These are phyloP conservation scores for Platichthys flesus DNA, from an alignment of 2,113 vertebrate species.

Conservation along the genomic window DNA sequence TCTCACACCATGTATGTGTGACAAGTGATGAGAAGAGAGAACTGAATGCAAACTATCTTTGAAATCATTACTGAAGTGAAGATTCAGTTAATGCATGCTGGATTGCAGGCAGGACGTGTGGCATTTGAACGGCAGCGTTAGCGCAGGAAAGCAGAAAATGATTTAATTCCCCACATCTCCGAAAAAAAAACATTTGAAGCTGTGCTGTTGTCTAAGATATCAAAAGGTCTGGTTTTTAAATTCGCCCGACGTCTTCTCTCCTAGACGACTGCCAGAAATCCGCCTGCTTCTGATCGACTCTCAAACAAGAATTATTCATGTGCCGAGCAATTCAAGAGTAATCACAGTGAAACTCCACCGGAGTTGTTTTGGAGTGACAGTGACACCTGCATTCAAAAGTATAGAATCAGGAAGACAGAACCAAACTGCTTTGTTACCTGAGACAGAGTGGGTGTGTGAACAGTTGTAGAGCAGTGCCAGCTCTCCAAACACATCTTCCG, in stretches of 20 bases:
- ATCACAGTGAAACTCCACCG: constrained; percentile 17
- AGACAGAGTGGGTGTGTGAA: constrained; percentile 76
- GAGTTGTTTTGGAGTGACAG: background rate
- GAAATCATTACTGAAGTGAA: constrained; percentile 3
- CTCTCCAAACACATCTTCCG: constrained; percentile 80
- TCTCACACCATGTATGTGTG: background rate
- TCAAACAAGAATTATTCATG: constrained; percentile 39
- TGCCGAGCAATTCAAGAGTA: background rate
- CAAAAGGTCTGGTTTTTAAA: constrained; percentile 60
- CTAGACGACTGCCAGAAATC: constrained; percentile 33
- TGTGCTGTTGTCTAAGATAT: constrained; percentile 9
- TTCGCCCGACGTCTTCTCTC: constrained; percentile 40
- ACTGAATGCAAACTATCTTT: background rate
- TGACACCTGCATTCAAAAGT: constrained; percentile 1
- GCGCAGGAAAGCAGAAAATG: background rate
- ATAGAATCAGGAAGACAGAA: background rate
- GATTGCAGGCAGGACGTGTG: constrained; percentile 14
- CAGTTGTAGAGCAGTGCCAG: constrained; percentile 81
- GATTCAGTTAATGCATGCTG: background rate
- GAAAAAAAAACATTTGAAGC: constrained; percentile 43
- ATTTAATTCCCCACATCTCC: constrained; percentile 51
- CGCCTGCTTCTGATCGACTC: constrained; percentile 16
- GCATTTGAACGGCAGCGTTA: background rate
- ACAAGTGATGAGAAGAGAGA: background rate
- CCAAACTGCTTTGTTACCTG: constrained; percentile 68